These are phyloP conservation scores for Physocephala rufipes DNA, from an alignment of 2,888 invertebrate genomes.

Conservation along the genomic window DNA sequence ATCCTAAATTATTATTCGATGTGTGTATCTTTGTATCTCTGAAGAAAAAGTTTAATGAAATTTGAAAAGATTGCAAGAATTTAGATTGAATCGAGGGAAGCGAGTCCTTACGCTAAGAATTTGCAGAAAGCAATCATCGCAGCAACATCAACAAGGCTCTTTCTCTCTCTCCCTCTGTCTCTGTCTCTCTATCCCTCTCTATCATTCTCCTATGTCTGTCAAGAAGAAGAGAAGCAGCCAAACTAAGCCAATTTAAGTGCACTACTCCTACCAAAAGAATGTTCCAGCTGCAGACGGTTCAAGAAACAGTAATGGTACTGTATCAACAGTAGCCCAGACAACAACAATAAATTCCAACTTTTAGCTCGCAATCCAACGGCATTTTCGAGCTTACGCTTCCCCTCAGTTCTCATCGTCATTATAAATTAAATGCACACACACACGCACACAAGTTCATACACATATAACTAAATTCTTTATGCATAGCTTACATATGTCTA, in stretches of 20 bases:
- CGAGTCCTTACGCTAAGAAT: too few species aligned
- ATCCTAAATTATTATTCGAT: background rate
- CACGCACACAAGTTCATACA: background rate
- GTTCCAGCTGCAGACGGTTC: background rate
- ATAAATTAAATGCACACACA: constrained; percentile 24
- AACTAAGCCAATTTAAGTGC: background rate
- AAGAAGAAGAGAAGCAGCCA: background rate
- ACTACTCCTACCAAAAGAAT: background rate
- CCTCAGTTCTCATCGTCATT: constrained; percentile 24
- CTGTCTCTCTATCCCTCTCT: background rate
- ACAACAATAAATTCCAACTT: constrained; percentile 36
- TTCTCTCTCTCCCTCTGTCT: too few species aligned
- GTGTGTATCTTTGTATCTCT: background rate
- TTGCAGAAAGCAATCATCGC: too few species aligned
- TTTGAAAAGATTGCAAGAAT: background rate
- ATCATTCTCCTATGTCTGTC: background rate
- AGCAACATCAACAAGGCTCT: too few species aligned
- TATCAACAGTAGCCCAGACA: background rate
- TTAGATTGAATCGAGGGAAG: background rate
- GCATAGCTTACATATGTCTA: constrained; percentile 8
- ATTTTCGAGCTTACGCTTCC: constrained; percentile 35
- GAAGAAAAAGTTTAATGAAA: background rate
- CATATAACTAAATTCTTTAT: background rate
- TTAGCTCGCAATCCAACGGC: constrained; percentile 43
- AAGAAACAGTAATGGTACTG: background rate